Evolutionary conservation across 1,140 invertebrate species (phyloP).

Genomic region (Drosophila orosa): DNA sequence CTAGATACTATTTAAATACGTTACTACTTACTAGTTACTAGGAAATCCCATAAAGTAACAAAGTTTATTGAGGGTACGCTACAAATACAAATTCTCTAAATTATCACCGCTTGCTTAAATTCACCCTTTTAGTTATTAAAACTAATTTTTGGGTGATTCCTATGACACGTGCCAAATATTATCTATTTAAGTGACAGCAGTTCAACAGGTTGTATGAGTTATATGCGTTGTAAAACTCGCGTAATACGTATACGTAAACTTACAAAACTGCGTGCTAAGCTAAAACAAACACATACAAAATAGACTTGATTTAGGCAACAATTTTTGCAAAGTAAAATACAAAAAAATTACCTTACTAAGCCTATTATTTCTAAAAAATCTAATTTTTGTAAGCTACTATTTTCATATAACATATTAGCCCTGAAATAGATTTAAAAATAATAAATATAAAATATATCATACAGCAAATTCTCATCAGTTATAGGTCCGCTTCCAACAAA

Average conservation of each 20-base stretch:
- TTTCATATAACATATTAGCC: background rate
- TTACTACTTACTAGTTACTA: background rate
- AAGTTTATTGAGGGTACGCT: background rate
- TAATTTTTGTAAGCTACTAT: background rate
- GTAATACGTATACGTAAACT: background rate
- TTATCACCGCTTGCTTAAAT: background rate
- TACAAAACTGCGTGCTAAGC: background rate
- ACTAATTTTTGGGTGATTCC: background rate
- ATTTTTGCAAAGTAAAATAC: no score
- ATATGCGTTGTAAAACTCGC: background rate
- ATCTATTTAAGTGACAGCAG: no score
- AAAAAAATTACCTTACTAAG: background rate
- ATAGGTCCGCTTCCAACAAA: no score
- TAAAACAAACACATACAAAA: background rate
- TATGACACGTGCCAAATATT: background rate
- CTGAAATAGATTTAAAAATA: background rate
- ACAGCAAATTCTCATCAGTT: no score
- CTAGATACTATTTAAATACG: background rate
- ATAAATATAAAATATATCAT: background rate
- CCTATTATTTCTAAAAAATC: background rate
- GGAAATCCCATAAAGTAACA: background rate
- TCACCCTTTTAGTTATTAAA: background rate
- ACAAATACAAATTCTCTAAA: background rate
- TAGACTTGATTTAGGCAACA: background rate
- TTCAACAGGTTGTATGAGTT: conserved; percentile 3